These are phyloP conservation scores for Orthosia gracilis DNA, from an alignment of 2,888 invertebrate species.

Conservation along the genomic window DNA sequence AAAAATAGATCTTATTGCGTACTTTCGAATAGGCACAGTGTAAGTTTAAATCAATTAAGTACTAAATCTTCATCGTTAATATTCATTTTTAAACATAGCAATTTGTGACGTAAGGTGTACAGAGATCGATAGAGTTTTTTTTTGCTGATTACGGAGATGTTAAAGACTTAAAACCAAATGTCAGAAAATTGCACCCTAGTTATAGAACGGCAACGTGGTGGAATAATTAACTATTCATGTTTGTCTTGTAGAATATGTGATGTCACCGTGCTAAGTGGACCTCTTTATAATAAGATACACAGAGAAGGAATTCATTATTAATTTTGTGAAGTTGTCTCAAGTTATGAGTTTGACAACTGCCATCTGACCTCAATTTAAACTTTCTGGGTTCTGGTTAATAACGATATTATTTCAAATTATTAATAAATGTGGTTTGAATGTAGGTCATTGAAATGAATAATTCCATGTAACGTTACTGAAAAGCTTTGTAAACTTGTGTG, in stretches of 20 bases:
- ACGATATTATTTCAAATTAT: not conserved
- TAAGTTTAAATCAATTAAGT: no score
- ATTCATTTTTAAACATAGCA: no score
- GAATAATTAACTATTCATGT: conserved; percentile 38
- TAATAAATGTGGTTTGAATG: not conserved
- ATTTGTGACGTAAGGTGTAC: no score
- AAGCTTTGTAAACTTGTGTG: not conserved
- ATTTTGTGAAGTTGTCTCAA: conserved; percentile 3
- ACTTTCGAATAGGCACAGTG: no score
- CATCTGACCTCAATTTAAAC: not conserved
- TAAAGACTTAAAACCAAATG: no score
- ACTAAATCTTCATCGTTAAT: no score
- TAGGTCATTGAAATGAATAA: not conserved
- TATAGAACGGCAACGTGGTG: no score
- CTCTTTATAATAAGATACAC: conserved; percentile 10
- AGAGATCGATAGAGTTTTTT: no score
- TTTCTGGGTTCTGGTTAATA: not conserved
- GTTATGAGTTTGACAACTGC: not conserved
- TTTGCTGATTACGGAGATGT: no score
- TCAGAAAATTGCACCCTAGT: no score
- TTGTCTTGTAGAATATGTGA: conserved; percentile 19
- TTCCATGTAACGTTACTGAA: not conserved
- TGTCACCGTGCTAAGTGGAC: not conserved
- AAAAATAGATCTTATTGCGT: no score
- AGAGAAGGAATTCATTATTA: conserved; percentile 7